Conservation (phyloP, 2,797 vertebrate genomes). For the Dipus sagitta region DNA sequence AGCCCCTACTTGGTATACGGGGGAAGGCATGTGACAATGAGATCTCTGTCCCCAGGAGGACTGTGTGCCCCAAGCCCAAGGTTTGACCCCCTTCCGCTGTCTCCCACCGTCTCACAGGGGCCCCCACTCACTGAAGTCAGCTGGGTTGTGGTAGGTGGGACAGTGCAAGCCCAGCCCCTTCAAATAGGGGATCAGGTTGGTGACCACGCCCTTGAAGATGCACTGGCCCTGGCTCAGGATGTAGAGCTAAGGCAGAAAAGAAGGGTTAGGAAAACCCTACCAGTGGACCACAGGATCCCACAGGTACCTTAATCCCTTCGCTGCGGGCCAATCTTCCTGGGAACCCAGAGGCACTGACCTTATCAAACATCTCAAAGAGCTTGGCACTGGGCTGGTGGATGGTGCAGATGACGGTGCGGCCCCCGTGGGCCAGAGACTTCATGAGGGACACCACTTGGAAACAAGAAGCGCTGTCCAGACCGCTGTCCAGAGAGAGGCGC, state of each 20-base stretch:
- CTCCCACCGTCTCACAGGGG: background rate
- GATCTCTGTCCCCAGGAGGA: background rate
- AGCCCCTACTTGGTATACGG: background rate
- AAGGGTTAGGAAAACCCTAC: background rate
- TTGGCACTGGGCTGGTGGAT: slow-evolving; percentile 99
- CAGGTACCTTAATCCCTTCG: background rate
- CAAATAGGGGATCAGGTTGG: slow-evolving; percentile 98
- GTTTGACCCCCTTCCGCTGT: background rate
- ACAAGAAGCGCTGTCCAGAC: slow-evolving; percentile 97
- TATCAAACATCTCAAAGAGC: slow-evolving; percentile 99
- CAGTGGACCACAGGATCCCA: too few species aligned
- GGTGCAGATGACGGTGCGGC: slow-evolving; percentile 98
- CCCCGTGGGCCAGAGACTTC: slow-evolving; percentile 96
- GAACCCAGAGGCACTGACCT: slow-evolving; percentile 88
- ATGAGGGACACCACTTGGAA: slow-evolving; percentile 99
- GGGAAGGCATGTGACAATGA: background rate
- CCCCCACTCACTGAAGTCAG: slow-evolving; percentile 96
- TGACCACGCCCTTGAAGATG: slow-evolving; percentile 97
- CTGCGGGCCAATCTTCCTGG: background rate
- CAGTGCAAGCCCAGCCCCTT: slow-evolving; percentile 97
- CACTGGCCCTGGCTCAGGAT: slow-evolving; percentile 99
- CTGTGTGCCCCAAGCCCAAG: background rate
- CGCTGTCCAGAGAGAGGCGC: slow-evolving; percentile 88
- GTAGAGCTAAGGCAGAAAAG: slow-evolving; percentile 91
- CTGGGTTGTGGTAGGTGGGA: slow-evolving; percentile 98